Evolutionary conservation across 2,797 vertebrate species (phyloP), one percentile per base, ranked within the genome.

Genomic region (Arrhamphus sclerolepis): DNA sequence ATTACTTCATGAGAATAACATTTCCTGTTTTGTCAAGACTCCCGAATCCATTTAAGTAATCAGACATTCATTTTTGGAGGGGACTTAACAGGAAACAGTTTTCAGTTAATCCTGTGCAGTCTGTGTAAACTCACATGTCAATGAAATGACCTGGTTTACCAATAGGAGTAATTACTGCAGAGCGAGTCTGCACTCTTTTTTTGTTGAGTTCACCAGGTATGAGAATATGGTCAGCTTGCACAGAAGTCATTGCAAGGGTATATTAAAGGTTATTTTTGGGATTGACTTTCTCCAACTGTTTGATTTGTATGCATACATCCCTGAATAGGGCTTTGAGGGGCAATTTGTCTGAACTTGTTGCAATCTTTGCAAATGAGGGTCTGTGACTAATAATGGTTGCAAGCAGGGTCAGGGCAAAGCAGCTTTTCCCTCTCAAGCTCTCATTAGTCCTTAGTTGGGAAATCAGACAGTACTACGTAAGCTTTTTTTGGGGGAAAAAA

Each of bases 91-190:
- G 7, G 16, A 47, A 22, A 14, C 1, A 24, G 10, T 18, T 57
- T 46, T 20, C 10, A 6, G 42, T 26, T 11, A 20, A 34, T 38
- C 5, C 34, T 14, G 13, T 14, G 6, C 29, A 29, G 8, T 29
- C 29, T 29, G 34, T 16, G 14, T 38, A 13, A 38, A 38, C 5
- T 11, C 34, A 10, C 34, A 38, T 11, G 34, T 14, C 13, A 5
- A 38, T 14, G 34, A 11, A 16, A 14, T 3, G 3, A 14, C 34
- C 0, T 5, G 5, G 34, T 9, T 7, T 29, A 3, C 29, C 4
- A 29, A 29, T 29, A 29, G 29, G 4, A 29, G 53, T 81, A 80
- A 88, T 87, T 76, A 70, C 65, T 76, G 18, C n/a, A 72, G 74
- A 70, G 59, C 70, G 55, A 38, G 18, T 49, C 18, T 49, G 24